Percentiles rank a stretch among this genome's conserved stretches.
phyloP scores from a whole-genome alignment of 92 coral and sea anemone species.

The Porites divaricata region DNA sequence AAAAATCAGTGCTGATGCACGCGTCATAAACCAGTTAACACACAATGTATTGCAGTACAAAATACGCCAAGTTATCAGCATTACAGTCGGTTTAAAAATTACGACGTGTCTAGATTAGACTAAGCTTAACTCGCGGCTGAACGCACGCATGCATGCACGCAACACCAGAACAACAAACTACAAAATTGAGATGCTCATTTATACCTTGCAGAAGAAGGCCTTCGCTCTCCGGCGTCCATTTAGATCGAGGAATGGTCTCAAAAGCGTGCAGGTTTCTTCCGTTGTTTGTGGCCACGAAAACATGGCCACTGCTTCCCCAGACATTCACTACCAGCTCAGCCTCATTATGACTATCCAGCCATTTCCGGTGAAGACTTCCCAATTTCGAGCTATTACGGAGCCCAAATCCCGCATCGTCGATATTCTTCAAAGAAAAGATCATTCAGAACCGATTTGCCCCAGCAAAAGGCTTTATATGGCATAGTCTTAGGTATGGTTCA shows the following conservation, averaged over 20 bases:
- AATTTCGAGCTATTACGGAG: slow-evolving; percentile 48
- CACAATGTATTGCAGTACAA: too few relatives aligned
- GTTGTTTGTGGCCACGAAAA: slow-evolving; percentile 72
- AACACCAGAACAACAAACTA: background rate
- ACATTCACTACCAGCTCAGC: slow-evolving; percentile 57
- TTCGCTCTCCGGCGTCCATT: slow-evolving; percentile 70
- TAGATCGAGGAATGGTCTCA: slow-evolving; percentile 80
- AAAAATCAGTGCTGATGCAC: too few relatives aligned
- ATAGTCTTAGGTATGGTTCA: background rate
- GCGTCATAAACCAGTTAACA: too few relatives aligned
- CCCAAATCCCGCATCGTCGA: slow-evolving; percentile 64
- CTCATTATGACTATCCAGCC: slow-evolving; percentile 11
- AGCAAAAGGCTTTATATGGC: background rate
- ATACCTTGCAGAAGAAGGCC: slow-evolving; percentile 56
- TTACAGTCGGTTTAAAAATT: too few relatives aligned
- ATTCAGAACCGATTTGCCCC: slow-evolving; percentile 16
- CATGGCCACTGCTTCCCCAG: slow-evolving; percentile 81
- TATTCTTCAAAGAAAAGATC: slow-evolving; percentile 57
- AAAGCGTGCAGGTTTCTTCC: slow-evolving; percentile 76
- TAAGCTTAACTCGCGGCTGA: background rate
- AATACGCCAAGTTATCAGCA: too few relatives aligned
- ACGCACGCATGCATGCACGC: background rate
- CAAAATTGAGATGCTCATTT: slow-evolving; percentile 1
- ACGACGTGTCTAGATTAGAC: too few relatives aligned
- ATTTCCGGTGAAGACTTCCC: slow-evolving; percentile 39